phyloP scores from a whole-genome alignment of 1,140 invertebrate species.

The Papilio xuthus region DNA sequence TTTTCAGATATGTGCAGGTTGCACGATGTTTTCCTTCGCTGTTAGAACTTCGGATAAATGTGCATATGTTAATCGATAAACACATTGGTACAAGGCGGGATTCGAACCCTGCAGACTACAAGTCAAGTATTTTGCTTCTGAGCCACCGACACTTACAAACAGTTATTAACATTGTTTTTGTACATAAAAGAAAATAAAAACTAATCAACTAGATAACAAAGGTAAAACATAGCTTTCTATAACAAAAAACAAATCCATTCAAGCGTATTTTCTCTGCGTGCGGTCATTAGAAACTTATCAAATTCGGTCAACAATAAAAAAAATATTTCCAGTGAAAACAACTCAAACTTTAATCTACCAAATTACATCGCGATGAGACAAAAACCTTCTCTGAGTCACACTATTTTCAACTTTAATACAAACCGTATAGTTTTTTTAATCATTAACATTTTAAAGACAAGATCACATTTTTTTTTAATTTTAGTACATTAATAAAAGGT shows the following conservation, averaged over 20 bases:
- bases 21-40: too few relatives aligned
- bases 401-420: conserved; percentile 27
- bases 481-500: background rate
- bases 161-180: background rate
- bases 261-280: conserved; percentile 31
- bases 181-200: background rate
- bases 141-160: background rate
- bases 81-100: too few relatives aligned
- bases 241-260: conserved; percentile 21
- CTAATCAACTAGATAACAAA: background rate
- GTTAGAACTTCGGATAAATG: too few relatives aligned
- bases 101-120: too few relatives aligned
- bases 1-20: too few relatives aligned
- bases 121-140: too few relatives aligned
- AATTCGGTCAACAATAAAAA: conserved; percentile 36
- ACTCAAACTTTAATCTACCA: conserved; percentile 41
- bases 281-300: conserved; percentile 35
- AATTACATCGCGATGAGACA: conserved; percentile 37
- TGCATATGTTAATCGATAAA: too few relatives aligned
- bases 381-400: background rate
- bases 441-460: background rate
- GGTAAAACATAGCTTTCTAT: background rate
- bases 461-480: conserved; percentile 2
- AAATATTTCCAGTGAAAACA: conserved; percentile 31
- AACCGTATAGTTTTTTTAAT: background rate